Base-by-base conservation (phyloP, 2,888 invertebrate genomes). In the Megastigmus dorsalis region DNA sequence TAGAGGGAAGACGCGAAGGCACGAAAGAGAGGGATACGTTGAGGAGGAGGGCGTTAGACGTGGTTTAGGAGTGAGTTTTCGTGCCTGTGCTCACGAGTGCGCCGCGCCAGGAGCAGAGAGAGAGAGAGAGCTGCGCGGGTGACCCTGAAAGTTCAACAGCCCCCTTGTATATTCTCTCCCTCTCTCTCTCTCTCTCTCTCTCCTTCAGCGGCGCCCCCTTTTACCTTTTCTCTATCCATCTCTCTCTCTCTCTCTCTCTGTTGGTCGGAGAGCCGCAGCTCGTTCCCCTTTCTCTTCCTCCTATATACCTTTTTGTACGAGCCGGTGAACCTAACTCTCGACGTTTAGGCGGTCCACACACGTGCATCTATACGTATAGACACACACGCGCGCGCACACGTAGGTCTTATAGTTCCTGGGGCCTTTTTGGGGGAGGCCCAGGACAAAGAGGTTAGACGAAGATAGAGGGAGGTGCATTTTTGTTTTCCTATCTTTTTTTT, bases 131-230 rank as follows among this genome's bases (percentile, higher is more conserved):
- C 18, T 23, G 45, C 79, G 80, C 80, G 80, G 81, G 82, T 85
- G 86, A 86, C 86, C 86, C 86, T 86, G 86, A 86, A 86, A 86
- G 86, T 86, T 82, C 84, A 83, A 82, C 83, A 83, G 81, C 82
- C 83, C 81, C 78, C 81, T 57, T 60, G 59, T 43, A 48, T 59
- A 38, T 67, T 52, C 48, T 57, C 13, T 38, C 43, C 15, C 36
- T 30, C 15, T 15, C n/a, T 15, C 52, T 33, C 15, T 66, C 67
- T 76, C 77, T 30, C 45, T 20, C 45, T 26, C 26, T 45, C 70
- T 52, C 48, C 52, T 13, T 38, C 43, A 36, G 65, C 71, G 48
- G 68, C 75, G 52, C 72, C 77, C 73, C 48, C 71, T 57, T 65
- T 75, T 67, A 41, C 77, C 74, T 77, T 68, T 62, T 75, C 76